Percentiles rank a stretch among this genome's conserved stretches.
Evolutionary conservation across 2,888 invertebrate genomes (phyloP).

Genomic region (Acronicta psi): DNA sequence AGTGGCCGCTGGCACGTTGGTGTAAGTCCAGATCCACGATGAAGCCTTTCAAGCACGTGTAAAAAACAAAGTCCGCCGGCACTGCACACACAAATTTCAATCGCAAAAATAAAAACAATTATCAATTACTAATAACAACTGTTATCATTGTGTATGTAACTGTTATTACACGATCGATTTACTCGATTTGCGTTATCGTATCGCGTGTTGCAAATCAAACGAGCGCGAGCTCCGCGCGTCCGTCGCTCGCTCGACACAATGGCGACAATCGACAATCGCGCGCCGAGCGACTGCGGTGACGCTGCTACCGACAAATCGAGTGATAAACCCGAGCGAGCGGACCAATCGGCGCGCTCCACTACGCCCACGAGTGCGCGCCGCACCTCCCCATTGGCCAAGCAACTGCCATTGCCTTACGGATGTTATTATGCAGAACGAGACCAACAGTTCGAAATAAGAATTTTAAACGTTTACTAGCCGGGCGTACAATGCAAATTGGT

Average conservation of each 20-base stretch:
- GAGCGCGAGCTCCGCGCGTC: slow-evolving; percentile 77
- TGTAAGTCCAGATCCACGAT: slow-evolving; percentile 94
- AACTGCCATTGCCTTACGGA: slow-evolving; percentile 88
- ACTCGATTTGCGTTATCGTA: slow-evolving; percentile 73
- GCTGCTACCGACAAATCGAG: slow-evolving; percentile 85
- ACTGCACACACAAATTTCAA: slow-evolving; percentile 66
- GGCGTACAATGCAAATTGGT: slow-evolving; percentile 87
- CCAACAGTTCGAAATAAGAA: slow-evolving; percentile 86
- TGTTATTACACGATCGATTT: slow-evolving; percentile 74
- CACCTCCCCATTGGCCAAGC: slow-evolving; percentile 85
- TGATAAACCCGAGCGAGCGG: slow-evolving; percentile 79
- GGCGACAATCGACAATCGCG: slow-evolving; percentile 88
- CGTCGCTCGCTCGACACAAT: slow-evolving; percentile 81
- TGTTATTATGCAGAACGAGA: slow-evolving; percentile 88
- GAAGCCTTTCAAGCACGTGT: slow-evolving; percentile 81
- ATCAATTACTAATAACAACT: slow-evolving; percentile 58
- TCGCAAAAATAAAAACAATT: slow-evolving; percentile 57
- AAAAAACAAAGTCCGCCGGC: slow-evolving; percentile 67
- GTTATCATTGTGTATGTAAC: slow-evolving; percentile 67
- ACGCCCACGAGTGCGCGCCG: slow-evolving; percentile 84
- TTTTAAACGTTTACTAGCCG: slow-evolving; percentile 86
- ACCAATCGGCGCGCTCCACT: slow-evolving; percentile 78
- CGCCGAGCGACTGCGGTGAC: slow-evolving; percentile 85
- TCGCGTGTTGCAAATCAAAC: slow-evolving; percentile 77
- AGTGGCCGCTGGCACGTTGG: slow-evolving; percentile 93